Evolutionary conservation across 2,888 invertebrate genomes (phyloP).

Genomic region (Scaptomyza flava): DNA sequence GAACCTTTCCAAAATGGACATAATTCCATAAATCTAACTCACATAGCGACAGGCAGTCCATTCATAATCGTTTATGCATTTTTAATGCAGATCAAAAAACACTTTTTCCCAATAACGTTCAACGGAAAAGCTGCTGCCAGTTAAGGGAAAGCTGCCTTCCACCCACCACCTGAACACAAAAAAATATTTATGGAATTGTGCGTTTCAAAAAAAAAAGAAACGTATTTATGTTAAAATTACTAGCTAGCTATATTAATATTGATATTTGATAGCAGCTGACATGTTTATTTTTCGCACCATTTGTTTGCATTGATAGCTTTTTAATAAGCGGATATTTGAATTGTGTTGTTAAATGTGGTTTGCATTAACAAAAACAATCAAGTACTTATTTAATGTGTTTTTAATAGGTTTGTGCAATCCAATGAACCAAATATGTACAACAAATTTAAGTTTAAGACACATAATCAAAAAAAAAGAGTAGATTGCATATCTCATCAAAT

Average conservation of each 20-base stretch:
- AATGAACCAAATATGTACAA: too few species aligned
- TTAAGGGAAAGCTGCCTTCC: neutral
- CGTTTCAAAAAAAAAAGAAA: conserved; percentile 28
- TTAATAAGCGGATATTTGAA: neutral
- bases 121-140: conserved; percentile 31
- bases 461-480: neutral
- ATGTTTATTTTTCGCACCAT: conserved; percentile 15
- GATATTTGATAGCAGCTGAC: conserved; percentile 30
- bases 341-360: neutral
- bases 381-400: neutral
- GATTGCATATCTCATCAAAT: neutral
- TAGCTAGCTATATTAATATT: conserved; percentile 18
- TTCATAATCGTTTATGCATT: conserved; percentile 33
- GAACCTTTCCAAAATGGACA: conserved; percentile 2
- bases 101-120: neutral
- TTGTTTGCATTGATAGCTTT: neutral
- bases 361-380: neutral
- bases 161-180: neutral
- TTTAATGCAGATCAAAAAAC: conserved; percentile 29
- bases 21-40: conserved; percentile 6
- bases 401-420: too few species aligned
- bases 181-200: conserved; percentile 26
- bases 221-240: conserved; percentile 1
- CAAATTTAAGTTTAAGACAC: neutral
- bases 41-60: conserved; percentile 1